Base-by-base conservation (phyloP, 1,140 invertebrate species). In the Lepidotrigona ventralis region DNA sequence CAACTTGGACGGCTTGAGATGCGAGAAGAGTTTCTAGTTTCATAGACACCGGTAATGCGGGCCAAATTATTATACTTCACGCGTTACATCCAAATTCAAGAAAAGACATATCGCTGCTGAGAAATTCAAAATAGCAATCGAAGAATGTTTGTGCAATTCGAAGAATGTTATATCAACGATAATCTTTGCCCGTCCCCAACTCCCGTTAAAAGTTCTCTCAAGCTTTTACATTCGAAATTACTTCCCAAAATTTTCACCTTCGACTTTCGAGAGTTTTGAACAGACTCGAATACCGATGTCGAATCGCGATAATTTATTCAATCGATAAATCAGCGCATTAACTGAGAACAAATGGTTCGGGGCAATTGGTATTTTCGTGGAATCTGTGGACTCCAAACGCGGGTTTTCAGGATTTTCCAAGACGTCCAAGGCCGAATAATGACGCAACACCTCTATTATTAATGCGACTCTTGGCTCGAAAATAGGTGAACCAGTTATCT, bases 361-460 rank as follows among this genome's bases (percentile, higher is more conserved):
- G n/a, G 58, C 23, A 1, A n/a, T 29, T 29, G 72, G 29, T 29
- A 60, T 74, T 81, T 84, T 80, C 74, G 75, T 78, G 85, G 70
- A 87, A 89, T 85, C 26, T 72, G 64, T 54, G 64, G 39, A 79
- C 70, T 84, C 79, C 82, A 76, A 76, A 46, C 71, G 77, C 83
- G n/a, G 63, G 0, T 64, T 33, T 66, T 66, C 64, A 29, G 26
- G 64, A 90, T 91, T 91, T 91, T 86, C 81, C 86, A 81, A 91
- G 85, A 89, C 79, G 83, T 83, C 85, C 89, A 89, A 88, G 91
- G 89, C 87, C 89, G 89, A 88, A 87, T 81, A 86, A 77, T 93
- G 90, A 92, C 92, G 92, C 86, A 93, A 92, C 84, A 60, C 29
- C 87, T 90, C 92, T 93, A 93, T 93, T 93, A 93, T 93, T 93